Evolutionary conservation across 2,888 invertebrate genomes (phyloP), one percentile per base, ranked within the genome.

Genomic region (Cephus pulcher): DNA sequence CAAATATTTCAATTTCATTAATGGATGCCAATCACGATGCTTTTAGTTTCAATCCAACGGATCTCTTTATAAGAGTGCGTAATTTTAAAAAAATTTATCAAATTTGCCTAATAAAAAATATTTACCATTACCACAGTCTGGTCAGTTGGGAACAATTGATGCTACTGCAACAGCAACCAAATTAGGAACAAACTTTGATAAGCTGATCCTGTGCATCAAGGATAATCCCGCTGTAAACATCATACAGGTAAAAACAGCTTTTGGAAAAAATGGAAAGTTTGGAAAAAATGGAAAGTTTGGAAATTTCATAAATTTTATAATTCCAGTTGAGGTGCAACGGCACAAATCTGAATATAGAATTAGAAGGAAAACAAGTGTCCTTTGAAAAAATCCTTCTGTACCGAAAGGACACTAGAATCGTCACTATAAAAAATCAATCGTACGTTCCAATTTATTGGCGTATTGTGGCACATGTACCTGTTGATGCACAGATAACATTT

Each of bases 171-270:
- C 84, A 74, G 91, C 92, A 0, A 83, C 78, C 1, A 84, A 86
- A 77, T 76, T 89, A 1, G 92, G 92, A n/a, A 78, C 76, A 2
- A 86, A 89, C 75, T 80, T 85, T 1, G 89, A 90, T 73, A 83
- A 80, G 33, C 80, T 93, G 23, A 82, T 90, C 3, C 79, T 93
- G 2, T 87, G 90, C 4, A 86, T 94, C 3, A 93, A 93, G 86
- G 93, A 95, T 85, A 95, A 95, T 87, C 94, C 95, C 0, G 92
- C 93, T 83, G 92, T 94, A 69, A 92, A 94, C 68, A 86, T 89
- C 9, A 92, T 95, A 12, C 76, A 86, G 81, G 90, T 90, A 83
- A 80, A 83, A 80, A 56, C 69, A 68, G 23, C 11, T 37, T 34
- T 23, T 12, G 32, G 4, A 77, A 68, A 71, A 79, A 74, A n/a